Evolutionary conservation across 1,140 invertebrate genomes (phyloP).

Genomic region (Melitaea cinxia): DNA sequence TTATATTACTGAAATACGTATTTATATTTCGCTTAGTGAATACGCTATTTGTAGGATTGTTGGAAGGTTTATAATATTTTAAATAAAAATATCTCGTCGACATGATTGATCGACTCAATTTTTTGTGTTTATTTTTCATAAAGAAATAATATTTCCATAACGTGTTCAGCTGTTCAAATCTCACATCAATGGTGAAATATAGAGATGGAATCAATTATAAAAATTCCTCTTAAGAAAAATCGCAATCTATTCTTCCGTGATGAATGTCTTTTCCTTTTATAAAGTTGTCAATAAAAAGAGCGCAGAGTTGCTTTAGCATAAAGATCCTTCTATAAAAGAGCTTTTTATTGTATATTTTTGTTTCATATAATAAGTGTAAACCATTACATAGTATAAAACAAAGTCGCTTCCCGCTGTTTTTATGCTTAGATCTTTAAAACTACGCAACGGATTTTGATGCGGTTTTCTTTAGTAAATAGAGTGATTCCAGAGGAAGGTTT

Average conservation of each 20-base stretch:
- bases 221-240: conserved; percentile 63
- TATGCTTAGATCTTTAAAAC: too few relatives aligned
- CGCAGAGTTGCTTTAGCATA: conserved; percentile 48
- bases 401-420: too few relatives aligned
- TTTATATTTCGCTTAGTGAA: too few relatives aligned
- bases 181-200: conserved; percentile 42
- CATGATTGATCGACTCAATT: not conserved
- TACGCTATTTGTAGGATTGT: not conserved
- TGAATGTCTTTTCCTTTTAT: conserved; percentile 68
- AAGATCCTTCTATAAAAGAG: conserved; percentile 44
- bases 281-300: conserved; percentile 69
- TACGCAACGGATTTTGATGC: too few relatives aligned
- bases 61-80: not conserved
- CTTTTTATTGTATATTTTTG: not conserved
- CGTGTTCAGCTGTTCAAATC: conserved; percentile 42
- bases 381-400: too few relatives aligned
- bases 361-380: too few relatives aligned
- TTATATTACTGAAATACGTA: too few relatives aligned
- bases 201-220: conserved; percentile 71
- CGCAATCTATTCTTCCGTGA: conserved; percentile 68
- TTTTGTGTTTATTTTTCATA: not conserved
- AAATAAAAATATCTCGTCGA: not conserved
- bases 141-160: conserved; percentile 47
- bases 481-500: too few relatives aligned
- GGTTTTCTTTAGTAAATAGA: too few relatives aligned